Conservation (phyloP, 1,140 invertebrate genomes). For the Drosophila watanabei region DNA sequence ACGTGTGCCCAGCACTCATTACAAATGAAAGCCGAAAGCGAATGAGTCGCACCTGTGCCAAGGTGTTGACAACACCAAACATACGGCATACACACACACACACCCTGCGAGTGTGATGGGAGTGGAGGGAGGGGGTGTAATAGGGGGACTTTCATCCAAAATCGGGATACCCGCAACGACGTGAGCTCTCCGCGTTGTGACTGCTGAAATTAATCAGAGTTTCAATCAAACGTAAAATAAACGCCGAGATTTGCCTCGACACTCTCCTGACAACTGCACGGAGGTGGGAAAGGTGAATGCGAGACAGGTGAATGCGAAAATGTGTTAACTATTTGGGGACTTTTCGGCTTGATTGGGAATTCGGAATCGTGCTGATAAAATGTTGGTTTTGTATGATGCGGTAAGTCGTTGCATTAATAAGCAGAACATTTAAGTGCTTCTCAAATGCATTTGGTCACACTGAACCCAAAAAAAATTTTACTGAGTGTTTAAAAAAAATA, state of each 20-base stretch:
- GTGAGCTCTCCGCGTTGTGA: conserved; percentile 10
- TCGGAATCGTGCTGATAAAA: not conserved
- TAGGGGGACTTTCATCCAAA: conserved; percentile 1
- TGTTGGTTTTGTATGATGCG: not conserved
- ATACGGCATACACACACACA: not conserved
- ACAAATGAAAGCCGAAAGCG: conserved; percentile 60
- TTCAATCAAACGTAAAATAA: conserved; percentile 79
- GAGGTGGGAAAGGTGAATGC: not conserved
- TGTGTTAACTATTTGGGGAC: conserved; percentile 37
- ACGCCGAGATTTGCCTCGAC: conserved; percentile 65
- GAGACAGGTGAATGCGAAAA: conserved; percentile 19
- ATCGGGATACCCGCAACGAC: conserved; percentile 21
- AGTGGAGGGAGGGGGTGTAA: not conserved
- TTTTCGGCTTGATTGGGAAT: conserved; percentile 6
- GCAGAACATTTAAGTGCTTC: not conserved
- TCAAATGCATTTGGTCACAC: not conserved
- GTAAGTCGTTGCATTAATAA: not conserved
- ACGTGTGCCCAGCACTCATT: conserved; percentile 69
- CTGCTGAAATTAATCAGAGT: conserved; percentile 73
- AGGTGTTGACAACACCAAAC: conserved; percentile 63
- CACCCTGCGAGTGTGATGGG: not conserved
- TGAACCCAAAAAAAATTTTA: not conserved
- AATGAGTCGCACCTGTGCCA: conserved; percentile 64
- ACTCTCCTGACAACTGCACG: conserved; percentile 23
- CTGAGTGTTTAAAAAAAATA: not conserved